Conservation (phyloP, 2,113 vertebrate genomes). For the Ariopsis seemanni region DNA sequence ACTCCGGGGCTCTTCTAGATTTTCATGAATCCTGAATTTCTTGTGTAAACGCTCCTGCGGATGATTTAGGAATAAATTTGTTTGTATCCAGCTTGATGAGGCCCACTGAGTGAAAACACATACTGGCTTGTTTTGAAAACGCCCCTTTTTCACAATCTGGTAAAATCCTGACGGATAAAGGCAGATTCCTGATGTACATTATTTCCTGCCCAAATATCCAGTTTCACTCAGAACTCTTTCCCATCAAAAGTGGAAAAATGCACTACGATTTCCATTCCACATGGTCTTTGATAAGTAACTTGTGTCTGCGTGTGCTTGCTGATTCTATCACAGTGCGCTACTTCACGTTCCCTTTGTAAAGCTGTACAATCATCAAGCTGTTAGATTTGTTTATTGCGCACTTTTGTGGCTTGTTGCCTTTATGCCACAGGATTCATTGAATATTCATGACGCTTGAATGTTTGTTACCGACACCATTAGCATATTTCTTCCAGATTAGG, state of each 20-base stretch:
- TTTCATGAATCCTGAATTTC: neutral
- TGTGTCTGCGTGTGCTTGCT: neutral
- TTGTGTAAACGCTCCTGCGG: neutral
- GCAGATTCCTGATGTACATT: neutral
- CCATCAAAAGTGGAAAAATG: neutral
- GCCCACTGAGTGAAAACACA: neutral
- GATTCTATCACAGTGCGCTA: neutral
- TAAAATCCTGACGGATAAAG: neutral
- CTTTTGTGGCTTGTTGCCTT: slow-evolving; percentile 40
- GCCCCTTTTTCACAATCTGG: neutral
- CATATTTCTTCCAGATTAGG: slow-evolving; percentile 50
- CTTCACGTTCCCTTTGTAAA: neutral
- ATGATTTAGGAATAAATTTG: neutral
- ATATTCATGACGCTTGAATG: slow-evolving; percentile 51
- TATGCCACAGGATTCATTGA: slow-evolving; percentile 36
- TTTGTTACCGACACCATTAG: slow-evolving; percentile 48
- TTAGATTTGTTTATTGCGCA: slow-evolving; percentile 14
- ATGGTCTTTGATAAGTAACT: neutral
- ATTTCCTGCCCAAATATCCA: neutral
- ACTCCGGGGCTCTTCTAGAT: neutral
- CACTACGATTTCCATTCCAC: neutral
- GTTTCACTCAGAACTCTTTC: neutral
- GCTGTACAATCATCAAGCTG: neutral
- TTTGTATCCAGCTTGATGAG: neutral
- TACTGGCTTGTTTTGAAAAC: neutral